These are phyloP conservation scores for Heteromormyrus szaboi DNA, from an alignment of 2,797 vertebrate species.

Conservation along the genomic window DNA sequence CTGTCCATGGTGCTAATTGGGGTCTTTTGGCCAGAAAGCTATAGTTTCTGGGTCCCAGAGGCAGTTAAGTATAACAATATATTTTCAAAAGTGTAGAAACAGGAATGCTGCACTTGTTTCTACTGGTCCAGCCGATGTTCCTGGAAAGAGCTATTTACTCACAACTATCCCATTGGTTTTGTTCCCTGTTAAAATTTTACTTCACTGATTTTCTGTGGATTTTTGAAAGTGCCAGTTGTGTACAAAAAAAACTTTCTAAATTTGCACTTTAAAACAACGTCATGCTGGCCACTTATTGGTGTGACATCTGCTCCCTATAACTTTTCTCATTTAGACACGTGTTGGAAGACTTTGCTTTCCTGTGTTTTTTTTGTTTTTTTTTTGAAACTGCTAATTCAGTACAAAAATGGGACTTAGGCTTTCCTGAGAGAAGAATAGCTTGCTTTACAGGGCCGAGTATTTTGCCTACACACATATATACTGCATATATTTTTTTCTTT, in stretches of 20 bases:
- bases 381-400: neutral
- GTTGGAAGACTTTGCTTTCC: neutral
- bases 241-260: neutral
- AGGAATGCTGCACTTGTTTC: neutral
- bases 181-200: neutral
- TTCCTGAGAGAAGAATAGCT: neutral
- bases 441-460: neutral
- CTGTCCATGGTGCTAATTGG: neutral
- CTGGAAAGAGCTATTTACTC: neutral
- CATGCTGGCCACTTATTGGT: neutral
- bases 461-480: neutral
- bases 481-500: neutral
- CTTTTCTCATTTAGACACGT: neutral
- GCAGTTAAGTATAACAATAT: neutral
- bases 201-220: neutral
- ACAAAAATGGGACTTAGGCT: neutral
- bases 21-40: neutral
- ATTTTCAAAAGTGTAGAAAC: neutral
- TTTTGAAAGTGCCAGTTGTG: neutral
- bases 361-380: neutral
- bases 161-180: neutral
- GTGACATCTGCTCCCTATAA: neutral
- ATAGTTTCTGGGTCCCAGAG: neutral
- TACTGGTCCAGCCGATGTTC: neutral
- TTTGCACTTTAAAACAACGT: neutral